These are phyloP conservation scores for Nasonia longicornis DNA, from an alignment of 1,140 invertebrate species.

Conservation along the genomic window DNA sequence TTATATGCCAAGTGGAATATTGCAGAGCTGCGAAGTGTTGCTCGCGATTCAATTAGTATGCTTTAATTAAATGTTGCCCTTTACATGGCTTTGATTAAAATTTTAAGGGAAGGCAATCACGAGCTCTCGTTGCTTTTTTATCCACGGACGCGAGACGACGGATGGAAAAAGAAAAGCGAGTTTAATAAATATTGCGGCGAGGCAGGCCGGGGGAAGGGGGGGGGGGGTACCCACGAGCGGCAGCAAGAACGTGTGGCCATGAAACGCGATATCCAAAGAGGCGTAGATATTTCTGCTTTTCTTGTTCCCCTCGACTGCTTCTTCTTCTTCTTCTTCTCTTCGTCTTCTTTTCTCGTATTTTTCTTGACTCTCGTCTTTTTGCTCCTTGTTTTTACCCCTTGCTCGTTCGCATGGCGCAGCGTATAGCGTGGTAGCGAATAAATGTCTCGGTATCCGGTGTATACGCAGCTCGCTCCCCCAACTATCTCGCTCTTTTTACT, in stretches of 20 bases:
- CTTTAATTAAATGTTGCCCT: slow-evolving; percentile 2
- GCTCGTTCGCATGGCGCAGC: slow-evolving; percentile 37
- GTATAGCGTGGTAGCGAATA: slow-evolving; percentile 54
- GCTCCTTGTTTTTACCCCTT: slow-evolving; percentile 36
- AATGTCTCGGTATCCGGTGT: slow-evolving; percentile 57
- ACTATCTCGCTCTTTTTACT: slow-evolving; percentile 13
- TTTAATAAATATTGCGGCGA: slow-evolving; percentile 31
- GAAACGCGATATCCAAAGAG: slow-evolving; percentile 58
- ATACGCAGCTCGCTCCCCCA: slow-evolving; percentile 31
- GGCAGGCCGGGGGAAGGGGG: slow-evolving; percentile 6
- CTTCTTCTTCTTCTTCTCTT: slow-evolving; percentile 15
- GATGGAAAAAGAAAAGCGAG: slow-evolving; percentile 18
- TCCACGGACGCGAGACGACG: neutral
- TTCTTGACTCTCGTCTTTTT: slow-evolving; percentile 39
- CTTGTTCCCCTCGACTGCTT: slow-evolving; percentile 12
- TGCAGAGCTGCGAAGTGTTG: neutral
- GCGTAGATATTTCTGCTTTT: slow-evolving; percentile 42
- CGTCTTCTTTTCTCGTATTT: slow-evolving; percentile 41
- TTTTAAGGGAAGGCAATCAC: neutral
- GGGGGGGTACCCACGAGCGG: neutral
- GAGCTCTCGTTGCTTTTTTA: neutral
- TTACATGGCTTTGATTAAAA: slow-evolving; percentile 4
- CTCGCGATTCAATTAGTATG: neutral
- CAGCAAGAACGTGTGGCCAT: slow-evolving; percentile 39
- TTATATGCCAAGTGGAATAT: slow-evolving; percentile 4